Conservation (phyloP, 2,113 vertebrate species). For the Nothoprocta pentlandii region DNA sequence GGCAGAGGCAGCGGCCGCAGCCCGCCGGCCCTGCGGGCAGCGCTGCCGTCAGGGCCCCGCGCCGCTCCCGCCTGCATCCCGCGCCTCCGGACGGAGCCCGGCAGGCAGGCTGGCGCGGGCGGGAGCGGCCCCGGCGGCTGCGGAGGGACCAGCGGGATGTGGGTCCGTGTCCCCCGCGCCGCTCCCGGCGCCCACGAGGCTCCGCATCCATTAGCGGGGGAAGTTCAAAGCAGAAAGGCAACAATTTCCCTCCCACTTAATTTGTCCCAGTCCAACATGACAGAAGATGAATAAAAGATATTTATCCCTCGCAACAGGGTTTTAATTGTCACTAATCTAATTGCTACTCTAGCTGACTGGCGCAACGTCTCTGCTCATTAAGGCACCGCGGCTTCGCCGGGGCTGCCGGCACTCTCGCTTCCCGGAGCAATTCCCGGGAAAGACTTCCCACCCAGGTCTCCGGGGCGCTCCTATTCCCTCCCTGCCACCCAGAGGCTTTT, state of each 20-base stretch:
- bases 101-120: background rate
- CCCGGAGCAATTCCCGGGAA: background rate
- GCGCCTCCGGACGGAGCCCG: background rate
- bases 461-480: background rate
- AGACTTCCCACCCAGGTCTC: background rate
- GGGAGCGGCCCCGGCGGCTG: background rate
- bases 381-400: constrained; percentile 50
- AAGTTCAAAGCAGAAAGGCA: constrained; percentile 49
- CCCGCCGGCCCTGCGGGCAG: constrained; percentile 78
- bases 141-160: background rate
- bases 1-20: constrained; percentile 84
- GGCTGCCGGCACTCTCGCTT: constrained; percentile 16
- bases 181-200: background rate
- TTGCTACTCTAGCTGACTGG: constrained; percentile 70
- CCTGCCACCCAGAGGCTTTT: rapidly evolving
- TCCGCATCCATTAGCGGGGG: background rate
- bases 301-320: constrained; percentile 73
- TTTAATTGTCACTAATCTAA: constrained; percentile 82
- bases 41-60: background rate
- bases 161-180: background rate
- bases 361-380: constrained; percentile 69
- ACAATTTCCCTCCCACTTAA: constrained; percentile 62
- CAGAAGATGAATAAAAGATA: constrained; percentile 69
- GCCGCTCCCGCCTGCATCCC: too few relatives aligned
- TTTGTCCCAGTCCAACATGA: constrained; percentile 55